Percentiles rank a stretch among this genome's conserved stretches.
phyloP scores from a whole-genome alignment of 2,888 invertebrate genomes.

The Metacarcinus magister region DNA sequence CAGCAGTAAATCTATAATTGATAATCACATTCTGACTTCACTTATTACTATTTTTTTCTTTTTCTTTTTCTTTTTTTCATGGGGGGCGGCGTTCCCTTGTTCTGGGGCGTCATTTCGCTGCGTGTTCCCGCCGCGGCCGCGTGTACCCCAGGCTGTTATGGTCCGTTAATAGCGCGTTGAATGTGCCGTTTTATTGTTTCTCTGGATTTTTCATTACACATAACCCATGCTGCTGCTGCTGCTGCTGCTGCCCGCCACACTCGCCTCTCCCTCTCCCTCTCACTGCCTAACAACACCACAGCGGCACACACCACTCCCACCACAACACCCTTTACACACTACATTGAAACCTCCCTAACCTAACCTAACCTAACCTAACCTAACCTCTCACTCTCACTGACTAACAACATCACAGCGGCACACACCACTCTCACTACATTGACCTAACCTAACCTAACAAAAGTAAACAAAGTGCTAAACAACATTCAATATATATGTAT shows the following conservation, averaged over 20 bases:
- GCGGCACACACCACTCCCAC: too few relatives aligned
- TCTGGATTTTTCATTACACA: constrained; percentile 14
- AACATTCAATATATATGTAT: too few relatives aligned
- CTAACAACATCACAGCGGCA: too few relatives aligned
- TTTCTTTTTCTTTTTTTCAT: neutral
- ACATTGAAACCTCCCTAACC: too few relatives aligned
- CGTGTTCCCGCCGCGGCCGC: neutral
- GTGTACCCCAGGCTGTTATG: neutral
- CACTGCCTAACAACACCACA: too few relatives aligned
- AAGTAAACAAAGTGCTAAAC: too few relatives aligned
- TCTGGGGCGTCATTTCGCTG: neutral
- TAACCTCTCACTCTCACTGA: too few relatives aligned
- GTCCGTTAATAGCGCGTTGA: neutral
- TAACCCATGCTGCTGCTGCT: neutral
- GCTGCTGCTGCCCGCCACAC: neutral
- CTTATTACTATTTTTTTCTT: neutral
- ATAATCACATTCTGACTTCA: neutral
- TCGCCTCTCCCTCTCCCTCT: too few relatives aligned
- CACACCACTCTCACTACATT: too few relatives aligned
- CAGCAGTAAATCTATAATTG: neutral
- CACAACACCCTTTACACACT: too few relatives aligned
- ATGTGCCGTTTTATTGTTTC: neutral
- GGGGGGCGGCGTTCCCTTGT: neutral
- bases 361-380: too few relatives aligned
- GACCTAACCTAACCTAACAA: too few relatives aligned